Base-by-base conservation (phyloP, 2,888 invertebrate species). In the Thereva nobilitata region DNA sequence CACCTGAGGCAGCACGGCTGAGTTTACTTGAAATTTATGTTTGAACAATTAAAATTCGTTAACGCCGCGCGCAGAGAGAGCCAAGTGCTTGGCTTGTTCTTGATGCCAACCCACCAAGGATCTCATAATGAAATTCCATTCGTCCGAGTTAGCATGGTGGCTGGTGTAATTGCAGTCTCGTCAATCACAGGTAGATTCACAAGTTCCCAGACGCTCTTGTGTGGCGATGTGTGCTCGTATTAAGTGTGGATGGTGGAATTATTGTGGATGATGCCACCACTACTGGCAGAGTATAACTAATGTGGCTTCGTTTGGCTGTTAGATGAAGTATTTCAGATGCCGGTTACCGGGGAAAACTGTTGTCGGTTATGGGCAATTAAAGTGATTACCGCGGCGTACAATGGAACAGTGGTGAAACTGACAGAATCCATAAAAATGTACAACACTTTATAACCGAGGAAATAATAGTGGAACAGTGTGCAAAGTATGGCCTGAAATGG, bases 11-110 rank as follows among this genome's bases (percentile, higher is more conserved):
- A 47, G 37, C 47, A 12, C 38, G 45, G 57, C 23, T 23, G 23
- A 23, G 23, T 23, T 23, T 23, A 23, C 10, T 37, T 47, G 57
- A 59, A 44, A 59, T 59, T 45, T 59, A 59, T 59, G 57, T 59
- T 38, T 59, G 57, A 47, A 59, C 57, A 59, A 59, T 59, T 59
- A 59, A 59, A 59, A 59, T 59, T 59, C 47, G 57, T 59, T 59
- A 59, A 38, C 47, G 37, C 47, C 38, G 12, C 37, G 57, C 23
- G 1, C 23, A 23, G 4, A 59, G 4, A 59, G 37, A 4, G 8
- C 47, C 23, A 23, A 23, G 23, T 23, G 23, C 23, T 23, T 23
- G 57, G 47, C 57, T 47, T 10, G 45, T 45, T 47, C 47, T 59
- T 59, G 38, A 59, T 59, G 57, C 40, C 44, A 56, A 56, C 42